Base-by-base conservation (phyloP, 53 echinoderm and acorn worm species). In the Stichopus horrens region DNA sequence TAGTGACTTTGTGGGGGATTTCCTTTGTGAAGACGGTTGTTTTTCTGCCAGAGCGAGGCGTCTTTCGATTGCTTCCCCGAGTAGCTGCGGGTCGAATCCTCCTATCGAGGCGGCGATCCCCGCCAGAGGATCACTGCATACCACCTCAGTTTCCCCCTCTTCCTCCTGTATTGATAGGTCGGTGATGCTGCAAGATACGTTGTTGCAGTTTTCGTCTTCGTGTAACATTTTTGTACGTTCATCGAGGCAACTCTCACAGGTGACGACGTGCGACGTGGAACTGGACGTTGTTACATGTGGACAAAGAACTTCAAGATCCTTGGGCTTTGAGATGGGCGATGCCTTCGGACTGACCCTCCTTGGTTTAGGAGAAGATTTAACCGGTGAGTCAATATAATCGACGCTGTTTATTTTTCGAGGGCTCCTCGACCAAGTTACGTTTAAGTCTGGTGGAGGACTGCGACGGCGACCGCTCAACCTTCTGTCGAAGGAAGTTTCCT, bases 51-150 rank as follows among this genome's bases (percentile, higher is more conserved):
- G 86, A 14, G 95, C 88, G 21, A 96, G 91, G 75, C 93, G 94
- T 54, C 96, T 83, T 91, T 97, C 98, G 63, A 97, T 97, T 0
- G 98, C 98, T 90, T 97, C 94, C 21, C 98, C 98, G 63, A 97
- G 90, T 8, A 95, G 92, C 87, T 95, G 93, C 0, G 98, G 94
- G 58, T 97, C 98, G 74, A 97, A 92, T 51, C 83, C 92, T n/a
- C 87, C 88, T n/a, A 91, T 66, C 5, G 85, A 85, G 10, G 85
- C 85, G 5, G 85, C 85, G 6, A 85, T 7, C 2, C 63, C 85
- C 52, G 85, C 85, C 52, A 85, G 65, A 4, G 85, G 85, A 37
- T 67, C 85, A 71, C 18, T 71, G 18, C 7, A 7, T 5, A 11
- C 74, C 6, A 23, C 83, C 54, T 91, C 77, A 2, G 18, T 58